Percentiles rank a stretch among this genome's conserved stretches.
These are phyloP conservation scores for Lineus longissimus DNA, from an alignment of 1,140 invertebrate species.

Conservation along the genomic window DNA sequence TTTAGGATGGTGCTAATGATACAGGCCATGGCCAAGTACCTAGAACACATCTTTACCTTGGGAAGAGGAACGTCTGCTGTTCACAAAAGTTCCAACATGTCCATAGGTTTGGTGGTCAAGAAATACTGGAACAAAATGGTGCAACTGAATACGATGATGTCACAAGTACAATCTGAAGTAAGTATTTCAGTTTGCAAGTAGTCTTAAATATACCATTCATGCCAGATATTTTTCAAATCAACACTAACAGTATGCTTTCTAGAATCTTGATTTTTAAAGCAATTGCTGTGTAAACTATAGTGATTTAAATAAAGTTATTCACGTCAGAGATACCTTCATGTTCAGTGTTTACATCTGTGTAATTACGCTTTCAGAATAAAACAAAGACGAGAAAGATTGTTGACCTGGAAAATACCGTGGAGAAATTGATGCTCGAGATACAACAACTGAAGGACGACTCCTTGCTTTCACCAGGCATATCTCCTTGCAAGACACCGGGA, in stretches of 20 bases:
- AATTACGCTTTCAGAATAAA: constrained; percentile 41
- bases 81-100: constrained; percentile 20
- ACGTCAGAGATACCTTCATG: too few relatives aligned
- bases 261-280: constrained; percentile 5
- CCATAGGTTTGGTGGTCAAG: constrained; percentile 42
- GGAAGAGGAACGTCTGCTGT: constrained; percentile 7
- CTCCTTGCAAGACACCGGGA: constrained; percentile 22
- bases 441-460: not conserved
- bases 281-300: too few relatives aligned
- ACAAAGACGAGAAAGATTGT: constrained; percentile 30
- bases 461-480: not conserved
- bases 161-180: constrained; percentile 42
- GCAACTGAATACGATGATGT: constrained; percentile 32
- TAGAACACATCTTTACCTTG: constrained; percentile 25
- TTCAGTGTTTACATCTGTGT: too few relatives aligned
- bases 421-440: constrained; percentile 19
- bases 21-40: constrained; percentile 33
- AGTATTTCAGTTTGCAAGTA: not conserved
- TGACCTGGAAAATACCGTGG: constrained; percentile 31
- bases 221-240: too few relatives aligned
- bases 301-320: too few relatives aligned
- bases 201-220: too few relatives aligned
- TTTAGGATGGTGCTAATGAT: constrained; percentile 43
- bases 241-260: not conserved
- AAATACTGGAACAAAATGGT: constrained; percentile 41